Base-by-base conservation (phyloP, 1,140 invertebrate species). In the Cheumatopsyche charites region DNA sequence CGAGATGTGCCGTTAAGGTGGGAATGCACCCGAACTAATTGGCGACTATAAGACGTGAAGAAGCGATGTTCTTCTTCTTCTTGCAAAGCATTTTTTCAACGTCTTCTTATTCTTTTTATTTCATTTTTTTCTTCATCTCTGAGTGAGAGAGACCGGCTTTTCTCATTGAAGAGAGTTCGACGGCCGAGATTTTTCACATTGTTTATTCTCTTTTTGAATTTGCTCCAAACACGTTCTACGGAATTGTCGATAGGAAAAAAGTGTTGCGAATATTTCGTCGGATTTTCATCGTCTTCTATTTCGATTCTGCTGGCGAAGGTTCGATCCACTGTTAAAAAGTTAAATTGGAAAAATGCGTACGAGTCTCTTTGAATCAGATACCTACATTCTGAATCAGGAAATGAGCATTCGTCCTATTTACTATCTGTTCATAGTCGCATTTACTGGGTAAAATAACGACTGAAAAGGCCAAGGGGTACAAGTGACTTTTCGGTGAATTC, bases 21-120 rank as follows among this genome's bases (percentile, higher is more conserved):
- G 58, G 68, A 70, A 70, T 70, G 68, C 68, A 70, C 68, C 68
- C 61, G 68, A 70, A 70, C 68, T 70, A 70, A 70, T 70, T 70
- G 68, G 68, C 58, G 43, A 26, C 58, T 25, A 29, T 62, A 62
- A 55, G 52, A 45, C 58, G 49, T 69, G 25, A 69, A 69, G 67
- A 62, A 52, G 15, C 9, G 47, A n/a, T 62, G 15, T 62, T 62
- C 26, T 26, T 23, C 9, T 62, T 11, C 23, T 62, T 11, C n/a
- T n/a, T n/a, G n/a, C n/a, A n/a, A n/a, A n/a, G n/a, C 58, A 11
- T 62, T 62, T 62, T 62, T 26, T 5, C 23, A 11, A 2, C 4
- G 25, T 62, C 25, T 47, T 5, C 41, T 5, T 42, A 7, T 42
- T 42, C 5, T 45, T 45, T 45, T 45, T 45, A n/a, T 12, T 52